phyloP scores from a whole-genome alignment of 1,140 invertebrate genomes.

The Watersipora subatra region DNA sequence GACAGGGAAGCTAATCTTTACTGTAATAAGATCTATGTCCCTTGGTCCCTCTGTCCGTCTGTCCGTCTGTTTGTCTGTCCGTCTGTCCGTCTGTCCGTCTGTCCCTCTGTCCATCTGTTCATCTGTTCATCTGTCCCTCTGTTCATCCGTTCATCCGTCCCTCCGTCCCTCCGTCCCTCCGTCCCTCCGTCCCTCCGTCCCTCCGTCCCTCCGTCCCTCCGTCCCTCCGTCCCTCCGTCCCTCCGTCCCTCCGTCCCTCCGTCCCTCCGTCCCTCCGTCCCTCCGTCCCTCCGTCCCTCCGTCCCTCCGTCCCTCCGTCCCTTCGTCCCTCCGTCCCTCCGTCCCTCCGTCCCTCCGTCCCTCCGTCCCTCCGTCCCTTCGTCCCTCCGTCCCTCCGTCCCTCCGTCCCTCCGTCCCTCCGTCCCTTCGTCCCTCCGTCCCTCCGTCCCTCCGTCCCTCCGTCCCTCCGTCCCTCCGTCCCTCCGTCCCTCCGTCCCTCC shows the following conservation, averaged over 20 bases:
- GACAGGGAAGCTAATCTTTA: too few species aligned
- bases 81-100: too few species aligned
- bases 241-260: conserved; percentile 8
- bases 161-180: conserved; percentile 2
- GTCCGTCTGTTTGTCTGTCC: too few species aligned
- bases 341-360: conserved; percentile 3
- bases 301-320: conserved; percentile 8
- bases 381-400: conserved; percentile 4
- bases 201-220: conserved; percentile 2
- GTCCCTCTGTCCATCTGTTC: too few species aligned
- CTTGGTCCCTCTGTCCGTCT: too few species aligned
- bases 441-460: conserved; percentile 3
- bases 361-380: not conserved
- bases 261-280: not conserved
- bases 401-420: conserved; percentile 6
- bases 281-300: conserved; percentile 2
- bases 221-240: not conserved
- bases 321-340: conserved; percentile 3
- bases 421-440: conserved; percentile 10
- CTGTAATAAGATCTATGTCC: too few species aligned
- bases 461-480: conserved; percentile 1
- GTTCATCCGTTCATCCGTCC: too few species aligned
- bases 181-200: not conserved
- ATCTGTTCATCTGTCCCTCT: too few species aligned
- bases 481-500: not conserved